phyloP scores from a whole-genome alignment of 2,113 vertebrate genomes.

The Etheostoma cragini region DNA sequence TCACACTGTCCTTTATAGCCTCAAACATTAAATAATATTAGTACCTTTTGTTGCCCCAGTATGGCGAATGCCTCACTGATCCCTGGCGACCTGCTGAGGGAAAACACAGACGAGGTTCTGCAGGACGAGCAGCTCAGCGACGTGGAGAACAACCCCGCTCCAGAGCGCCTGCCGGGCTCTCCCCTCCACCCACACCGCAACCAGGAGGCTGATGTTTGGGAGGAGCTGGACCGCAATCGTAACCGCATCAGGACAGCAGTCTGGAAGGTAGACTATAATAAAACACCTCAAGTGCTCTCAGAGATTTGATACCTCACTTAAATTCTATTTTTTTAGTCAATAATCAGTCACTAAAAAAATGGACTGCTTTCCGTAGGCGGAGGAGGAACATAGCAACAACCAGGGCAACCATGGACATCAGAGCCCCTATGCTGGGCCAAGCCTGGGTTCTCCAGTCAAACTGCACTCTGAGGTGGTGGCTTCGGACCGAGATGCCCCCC shows the following conservation, averaged over 20 bases:
- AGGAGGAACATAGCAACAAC: conserved; percentile 93
- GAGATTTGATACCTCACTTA: not conserved
- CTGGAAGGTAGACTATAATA: conserved; percentile 86
- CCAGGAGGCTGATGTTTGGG: conserved; percentile 96
- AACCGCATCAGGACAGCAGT: conserved; percentile 89
- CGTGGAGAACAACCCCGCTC: conserved; percentile 92
- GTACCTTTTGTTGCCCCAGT: conserved; percentile 74
- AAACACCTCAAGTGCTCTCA: not conserved
- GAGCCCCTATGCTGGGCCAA: conserved; percentile 86
- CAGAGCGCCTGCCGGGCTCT: conserved; percentile 87
- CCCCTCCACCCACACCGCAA: conserved; percentile 86
- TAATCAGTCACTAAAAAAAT: not conserved
- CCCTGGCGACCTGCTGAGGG: conserved; percentile 93
- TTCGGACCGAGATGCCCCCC: conserved; percentile 89
- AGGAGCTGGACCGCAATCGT: conserved; percentile 95
- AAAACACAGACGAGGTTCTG: conserved; percentile 98
- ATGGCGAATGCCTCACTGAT: conserved; percentile 98
- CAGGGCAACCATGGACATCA: conserved; percentile 88
- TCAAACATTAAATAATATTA: not conserved
- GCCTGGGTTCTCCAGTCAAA: conserved; percentile 91
- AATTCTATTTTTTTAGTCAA: not conserved
- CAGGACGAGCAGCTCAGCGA: conserved; percentile 98
- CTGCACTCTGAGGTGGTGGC: conserved; percentile 89
- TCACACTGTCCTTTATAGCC: not conserved
- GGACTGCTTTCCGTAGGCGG: conserved; percentile 81